Evolutionary conservation across 2,888 invertebrate species (phyloP), one percentile per base, ranked within the genome.

Genomic region (Drosophila formosana): DNA sequence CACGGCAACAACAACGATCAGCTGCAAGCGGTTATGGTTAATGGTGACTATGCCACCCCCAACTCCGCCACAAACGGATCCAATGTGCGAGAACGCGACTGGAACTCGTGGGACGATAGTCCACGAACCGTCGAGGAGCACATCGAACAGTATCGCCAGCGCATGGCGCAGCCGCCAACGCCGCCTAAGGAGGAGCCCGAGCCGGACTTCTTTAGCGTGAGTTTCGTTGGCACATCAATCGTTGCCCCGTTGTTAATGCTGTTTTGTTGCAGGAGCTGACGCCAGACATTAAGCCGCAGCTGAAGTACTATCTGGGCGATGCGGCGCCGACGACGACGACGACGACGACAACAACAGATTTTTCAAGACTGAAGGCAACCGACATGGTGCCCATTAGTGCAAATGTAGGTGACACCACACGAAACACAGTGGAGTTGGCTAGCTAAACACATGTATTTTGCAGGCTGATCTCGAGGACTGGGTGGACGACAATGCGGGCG

Each of bases 41-140:
- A 82, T 25, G 87, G 82, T 25, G 84, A 82, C 41, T 78, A 66
- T 47, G 47, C 80, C 11, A 30, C 64, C 5, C 3, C 37, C 37
- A 37, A 4, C n/a, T 11, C n/a, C 37, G 13, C 53, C 9, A 32
- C 58, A 50, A 28, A 64, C 47, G n/a, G 41, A n/a, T 11, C 30
- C 1, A 23, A 52, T 8, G 45, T 60, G 47, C 66, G 47, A 47
- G 92, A 92, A 4, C 89, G 91, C 4, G 93, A 93, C 78, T 95
- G 95, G 95, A 94, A 94, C 73, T 93, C 94, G 13, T 95, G 95
- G 95, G 94, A 94, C 69, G 94, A 94, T 69, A 93, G 93, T 78
- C 93, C 93, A 6, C 92, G 92, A 1, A 93, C 93, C 2, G 93
- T 95, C 28, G 94, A 95, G 80, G 94, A 94, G 77, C 95, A 95